These are phyloP conservation scores for Vanacampus margaritifer DNA, from an alignment of 2,113 vertebrate genomes.

Conservation along the genomic window DNA sequence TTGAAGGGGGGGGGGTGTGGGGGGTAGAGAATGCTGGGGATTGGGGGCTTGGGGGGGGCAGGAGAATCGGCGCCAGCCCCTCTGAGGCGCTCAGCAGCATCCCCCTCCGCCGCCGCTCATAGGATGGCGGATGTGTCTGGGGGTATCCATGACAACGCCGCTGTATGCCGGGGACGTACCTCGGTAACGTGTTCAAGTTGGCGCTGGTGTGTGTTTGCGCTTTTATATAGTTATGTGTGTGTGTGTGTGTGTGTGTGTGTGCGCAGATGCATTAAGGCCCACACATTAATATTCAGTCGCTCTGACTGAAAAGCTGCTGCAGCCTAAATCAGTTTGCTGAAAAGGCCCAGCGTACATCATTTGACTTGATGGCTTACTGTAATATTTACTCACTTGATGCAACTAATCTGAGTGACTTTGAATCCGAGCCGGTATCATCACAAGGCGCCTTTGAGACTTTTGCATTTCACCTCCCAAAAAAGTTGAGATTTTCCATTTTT, in stretches of 20 bases:
- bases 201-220: slow-evolving; percentile 13
- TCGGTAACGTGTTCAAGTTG: slow-evolving; percentile 59
- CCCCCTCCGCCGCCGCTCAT: slow-evolving; percentile 75
- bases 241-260: slow-evolving; percentile 24
- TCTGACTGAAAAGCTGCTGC: slow-evolving; percentile 22
- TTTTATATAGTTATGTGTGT: slow-evolving; percentile 2
- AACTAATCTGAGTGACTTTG: background rate
- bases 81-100: slow-evolving; percentile 66
- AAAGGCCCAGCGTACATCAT: slow-evolving; percentile 9
- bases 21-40: slow-evolving; percentile 31
- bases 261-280: slow-evolving; percentile 40
- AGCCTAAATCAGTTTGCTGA: slow-evolving; percentile 28
- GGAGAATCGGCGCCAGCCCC: slow-evolving; percentile 62
- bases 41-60: slow-evolving; percentile 29
- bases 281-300: slow-evolving; percentile 60
- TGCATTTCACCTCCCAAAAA: no score
- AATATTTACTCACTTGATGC: slow-evolving; percentile 6
- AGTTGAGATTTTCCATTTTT: no score
- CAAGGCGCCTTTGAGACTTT: background rate
- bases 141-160: slow-evolving; percentile 83
- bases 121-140: slow-evolving; percentile 72
- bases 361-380: slow-evolving; percentile 13
- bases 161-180: slow-evolving; percentile 63
- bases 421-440: background rate
- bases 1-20: slow-evolving; percentile 49